phyloP scores from a whole-genome alignment of 2,113 vertebrate genomes.

The Mugil cephalus region DNA sequence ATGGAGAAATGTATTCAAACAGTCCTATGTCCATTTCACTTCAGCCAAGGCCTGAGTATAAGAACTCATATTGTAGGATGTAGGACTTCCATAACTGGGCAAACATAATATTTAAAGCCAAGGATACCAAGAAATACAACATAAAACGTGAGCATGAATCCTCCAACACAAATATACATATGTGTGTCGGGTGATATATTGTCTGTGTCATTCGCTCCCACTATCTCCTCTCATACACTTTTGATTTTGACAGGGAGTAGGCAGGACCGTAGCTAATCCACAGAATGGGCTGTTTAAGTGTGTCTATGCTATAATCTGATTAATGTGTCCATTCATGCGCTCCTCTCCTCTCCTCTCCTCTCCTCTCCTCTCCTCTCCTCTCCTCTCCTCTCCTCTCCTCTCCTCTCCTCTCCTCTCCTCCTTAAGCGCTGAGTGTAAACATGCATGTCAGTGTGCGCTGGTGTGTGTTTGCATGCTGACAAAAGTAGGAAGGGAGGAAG shows the following conservation, averaged over 20 bases:
- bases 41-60: not conserved
- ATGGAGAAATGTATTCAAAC: constrained; percentile 16
- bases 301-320: constrained; percentile 80
- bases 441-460: constrained; percentile 14
- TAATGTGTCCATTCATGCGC: constrained; percentile 74
- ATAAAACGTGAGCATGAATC: not conserved
- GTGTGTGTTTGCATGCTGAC: constrained; percentile 13
- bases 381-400: constrained; percentile 49
- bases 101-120: not conserved
- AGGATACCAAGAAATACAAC: not conserved
- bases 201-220: not conserved
- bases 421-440: constrained; percentile 45
- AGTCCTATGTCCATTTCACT: constrained; percentile 7
- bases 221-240: constrained; percentile 41
- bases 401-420: constrained; percentile 49
- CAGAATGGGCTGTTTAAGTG: constrained; percentile 80
- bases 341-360: constrained; percentile 48
- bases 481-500: constrained; percentile 85
- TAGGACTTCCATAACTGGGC: not conserved
- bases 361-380: constrained; percentile 51
- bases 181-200: constrained; percentile 8
- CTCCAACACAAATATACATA: not conserved
- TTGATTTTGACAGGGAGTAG: constrained; percentile 73
- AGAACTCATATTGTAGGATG: not conserved
- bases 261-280: constrained; percentile 76